These are phyloP conservation scores for Zapus hudsonius DNA, from an alignment of 2,113 vertebrate species.

Conservation along the genomic window DNA sequence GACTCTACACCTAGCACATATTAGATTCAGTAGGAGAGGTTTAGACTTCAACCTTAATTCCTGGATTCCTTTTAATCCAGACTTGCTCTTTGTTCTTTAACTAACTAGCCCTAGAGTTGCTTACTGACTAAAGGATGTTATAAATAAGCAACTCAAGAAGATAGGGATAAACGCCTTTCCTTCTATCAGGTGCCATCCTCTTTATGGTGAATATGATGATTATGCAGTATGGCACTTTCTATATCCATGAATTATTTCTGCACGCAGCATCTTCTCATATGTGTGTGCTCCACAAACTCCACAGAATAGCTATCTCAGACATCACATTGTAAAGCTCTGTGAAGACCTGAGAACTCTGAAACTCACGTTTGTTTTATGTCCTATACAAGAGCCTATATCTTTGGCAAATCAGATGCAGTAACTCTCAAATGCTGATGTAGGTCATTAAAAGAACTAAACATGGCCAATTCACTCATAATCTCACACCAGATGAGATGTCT, in stretches of 20 bases:
- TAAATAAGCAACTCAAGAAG: background rate
- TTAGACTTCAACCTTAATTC: slow-evolving; percentile 13
- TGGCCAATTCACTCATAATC: too few relatives aligned
- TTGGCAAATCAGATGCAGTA: background rate
- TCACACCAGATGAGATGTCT: too few relatives aligned
- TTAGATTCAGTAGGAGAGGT: background rate
- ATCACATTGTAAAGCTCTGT: background rate
- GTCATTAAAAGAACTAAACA: background rate
- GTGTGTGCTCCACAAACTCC: background rate
- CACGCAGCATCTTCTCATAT: background rate
- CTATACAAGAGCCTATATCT: background rate
- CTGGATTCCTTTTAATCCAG: background rate
- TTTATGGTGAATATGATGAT: background rate
- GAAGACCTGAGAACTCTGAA: background rate
- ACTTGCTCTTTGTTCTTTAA: slow-evolving; percentile 36
- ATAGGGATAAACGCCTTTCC: slow-evolving; percentile 13
- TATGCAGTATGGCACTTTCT: background rate
- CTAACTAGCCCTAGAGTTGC: background rate
- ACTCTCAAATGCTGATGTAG: background rate
- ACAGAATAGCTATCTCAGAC: background rate
- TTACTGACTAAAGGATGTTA: background rate
- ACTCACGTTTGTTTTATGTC: background rate
- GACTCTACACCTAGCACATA: background rate
- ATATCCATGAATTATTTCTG: background rate
- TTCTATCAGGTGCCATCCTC: background rate